Evolutionary conservation across 1,140 invertebrate species (phyloP).

Genomic region (Portunus trituberculatus): DNA sequence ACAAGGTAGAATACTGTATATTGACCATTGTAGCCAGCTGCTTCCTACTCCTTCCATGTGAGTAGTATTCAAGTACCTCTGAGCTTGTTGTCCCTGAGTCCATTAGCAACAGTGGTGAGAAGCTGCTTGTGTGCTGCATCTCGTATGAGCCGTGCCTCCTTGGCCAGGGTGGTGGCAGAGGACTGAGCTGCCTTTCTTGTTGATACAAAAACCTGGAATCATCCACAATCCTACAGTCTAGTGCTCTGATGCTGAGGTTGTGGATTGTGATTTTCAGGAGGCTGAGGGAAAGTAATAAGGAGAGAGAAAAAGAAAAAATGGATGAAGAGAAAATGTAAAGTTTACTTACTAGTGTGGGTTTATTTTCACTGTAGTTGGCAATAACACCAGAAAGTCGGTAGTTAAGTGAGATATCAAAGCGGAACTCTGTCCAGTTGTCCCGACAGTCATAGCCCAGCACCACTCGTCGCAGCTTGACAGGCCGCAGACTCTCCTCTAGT

Average conservation of each 20-base stretch:
- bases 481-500: conserved; percentile 86
- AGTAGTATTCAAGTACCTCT: conserved; percentile 81
- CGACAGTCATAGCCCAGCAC: conserved; percentile 86
- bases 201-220: conserved; percentile 89
- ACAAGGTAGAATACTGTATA: no score
- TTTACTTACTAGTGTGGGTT: conserved; percentile 86
- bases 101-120: conserved; percentile 81
- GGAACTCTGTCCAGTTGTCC: conserved; percentile 84
- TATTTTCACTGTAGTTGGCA: conserved; percentile 86
- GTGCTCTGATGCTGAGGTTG: no score
- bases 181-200: conserved; percentile 88
- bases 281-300: neutral
- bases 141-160: conserved; percentile 84
- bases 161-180: conserved; percentile 84
- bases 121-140: conserved; percentile 82
- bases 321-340: neutral
- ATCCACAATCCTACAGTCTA: neutral
- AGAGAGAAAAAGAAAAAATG: neutral
- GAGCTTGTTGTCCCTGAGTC: conserved; percentile 84
- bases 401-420: conserved; percentile 88
- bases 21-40: no score
- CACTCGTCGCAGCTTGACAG: conserved; percentile 87
- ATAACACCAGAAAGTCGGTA: conserved; percentile 88
- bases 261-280: neutral
- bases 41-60: no score